Conservation (phyloP, 2,797 vertebrate species). For the Acipenser oxyrinchus region DNA sequence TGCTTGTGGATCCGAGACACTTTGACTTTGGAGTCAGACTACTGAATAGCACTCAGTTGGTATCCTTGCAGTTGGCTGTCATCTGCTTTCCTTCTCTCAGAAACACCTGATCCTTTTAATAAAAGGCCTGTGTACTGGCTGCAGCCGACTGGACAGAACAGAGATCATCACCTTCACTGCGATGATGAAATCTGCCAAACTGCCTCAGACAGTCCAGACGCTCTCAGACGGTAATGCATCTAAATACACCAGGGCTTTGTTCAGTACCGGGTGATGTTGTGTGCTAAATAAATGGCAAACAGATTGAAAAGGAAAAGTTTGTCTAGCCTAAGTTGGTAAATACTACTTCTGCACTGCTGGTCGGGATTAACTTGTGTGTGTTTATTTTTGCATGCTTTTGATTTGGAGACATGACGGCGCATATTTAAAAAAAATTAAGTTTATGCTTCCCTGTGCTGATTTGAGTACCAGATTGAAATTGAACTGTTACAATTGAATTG, state of each 20-base stretch:
- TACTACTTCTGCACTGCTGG: too few relatives aligned
- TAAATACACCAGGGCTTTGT: constrained; percentile 11
- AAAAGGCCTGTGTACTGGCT: constrained; percentile 94
- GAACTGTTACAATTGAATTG: too few relatives aligned
- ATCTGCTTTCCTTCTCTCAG: constrained; percentile 42
- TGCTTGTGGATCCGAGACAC: background rate
- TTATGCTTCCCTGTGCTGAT: too few relatives aligned
- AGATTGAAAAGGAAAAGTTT: background rate
- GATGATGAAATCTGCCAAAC: constrained; percentile 98
- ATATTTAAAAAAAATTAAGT: too few relatives aligned
- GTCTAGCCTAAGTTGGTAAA: too few relatives aligned
- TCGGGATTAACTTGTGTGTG: too few relatives aligned
- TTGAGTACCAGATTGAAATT: too few relatives aligned
- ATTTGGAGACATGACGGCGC: too few relatives aligned
- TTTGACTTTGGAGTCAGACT: too few relatives aligned
- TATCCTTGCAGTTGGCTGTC: constrained; percentile 8
- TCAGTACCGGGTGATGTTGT: background rate
- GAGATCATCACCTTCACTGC: constrained; percentile 98
- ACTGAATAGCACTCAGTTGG: too few relatives aligned
- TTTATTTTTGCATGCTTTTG: too few relatives aligned
- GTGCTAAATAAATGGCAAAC: constrained; percentile 3
- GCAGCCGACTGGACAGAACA: constrained; percentile 92
- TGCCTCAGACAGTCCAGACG: constrained; percentile 95
- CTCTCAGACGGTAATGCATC: constrained; percentile 80
- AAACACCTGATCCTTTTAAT: constrained; percentile 97